Evolutionary conservation across 2,113 vertebrate genomes (phyloP).

Genomic region (Fregata magnificens): DNA sequence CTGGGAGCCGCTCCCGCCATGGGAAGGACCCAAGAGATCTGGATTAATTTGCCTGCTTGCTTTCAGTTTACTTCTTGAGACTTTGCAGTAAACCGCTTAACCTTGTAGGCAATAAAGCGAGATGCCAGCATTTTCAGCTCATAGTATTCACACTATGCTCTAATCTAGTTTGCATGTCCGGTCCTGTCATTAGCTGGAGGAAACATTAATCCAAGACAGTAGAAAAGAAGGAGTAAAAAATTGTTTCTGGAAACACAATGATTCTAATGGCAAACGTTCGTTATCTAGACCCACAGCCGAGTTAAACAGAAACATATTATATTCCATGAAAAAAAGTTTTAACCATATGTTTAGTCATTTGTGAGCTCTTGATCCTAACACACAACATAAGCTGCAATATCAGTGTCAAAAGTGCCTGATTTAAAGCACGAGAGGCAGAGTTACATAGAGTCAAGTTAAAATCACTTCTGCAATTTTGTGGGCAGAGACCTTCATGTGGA

Average conservation of each 20-base stretch:
- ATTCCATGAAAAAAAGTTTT: constrained; percentile 23
- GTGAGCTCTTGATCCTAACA: constrained; percentile 60
- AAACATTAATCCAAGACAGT: constrained; percentile 34
- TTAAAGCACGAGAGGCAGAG: constrained; percentile 27
- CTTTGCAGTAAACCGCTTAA: neutral
- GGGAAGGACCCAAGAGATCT: neutral
- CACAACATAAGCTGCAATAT: constrained; percentile 58
- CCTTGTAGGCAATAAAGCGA: neutral
- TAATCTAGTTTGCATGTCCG: constrained; percentile 44
- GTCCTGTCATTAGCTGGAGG: constrained; percentile 45
- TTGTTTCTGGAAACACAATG: constrained; percentile 43
- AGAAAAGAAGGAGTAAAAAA: constrained; percentile 33
- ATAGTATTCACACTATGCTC: neutral
- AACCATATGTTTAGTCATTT: constrained; percentile 55
- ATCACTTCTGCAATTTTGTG: neutral
- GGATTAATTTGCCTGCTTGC: neutral
- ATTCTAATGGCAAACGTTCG: constrained; percentile 13
- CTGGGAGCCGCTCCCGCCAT: fast-evolving
- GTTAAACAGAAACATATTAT: constrained; percentile 61
- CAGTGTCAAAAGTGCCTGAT: constrained; percentile 35
- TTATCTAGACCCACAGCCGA: constrained; percentile 39
- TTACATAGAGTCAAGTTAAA: neutral
- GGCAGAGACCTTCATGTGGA: neutral
- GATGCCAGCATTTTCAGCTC: neutral
- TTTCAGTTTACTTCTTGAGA: neutral